These are phyloP conservation scores for Heteromormyrus szaboi DNA, from an alignment of 2,797 vertebrate genomes.

Conservation along the genomic window DNA sequence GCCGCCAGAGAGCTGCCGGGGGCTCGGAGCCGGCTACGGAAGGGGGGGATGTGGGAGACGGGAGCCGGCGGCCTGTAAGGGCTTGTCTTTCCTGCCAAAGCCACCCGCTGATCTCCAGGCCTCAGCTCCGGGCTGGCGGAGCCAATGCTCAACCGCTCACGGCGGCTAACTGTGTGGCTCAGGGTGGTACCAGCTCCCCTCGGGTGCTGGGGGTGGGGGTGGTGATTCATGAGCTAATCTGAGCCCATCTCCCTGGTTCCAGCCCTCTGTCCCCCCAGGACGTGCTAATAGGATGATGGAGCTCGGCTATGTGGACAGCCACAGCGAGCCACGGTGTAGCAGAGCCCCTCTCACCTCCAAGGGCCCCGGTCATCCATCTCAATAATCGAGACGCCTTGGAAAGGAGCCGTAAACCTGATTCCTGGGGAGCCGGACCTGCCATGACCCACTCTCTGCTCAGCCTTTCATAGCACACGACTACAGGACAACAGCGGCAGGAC, in stretches of 20 bases:
- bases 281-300: conserved; percentile 75
- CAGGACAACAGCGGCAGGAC: background rate
- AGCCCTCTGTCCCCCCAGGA: conserved; percentile 48
- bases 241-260: conserved; percentile 53
- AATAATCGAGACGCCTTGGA: conserved; percentile 42
- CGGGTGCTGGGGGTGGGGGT: conserved; percentile 38
- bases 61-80: background rate
- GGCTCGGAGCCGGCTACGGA: background rate
- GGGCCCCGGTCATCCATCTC: conserved; percentile 58
- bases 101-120: background rate
- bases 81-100: background rate
- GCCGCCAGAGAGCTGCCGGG: background rate
- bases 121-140: background rate
- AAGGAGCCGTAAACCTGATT: conserved; percentile 22
- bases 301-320: conserved; percentile 47
- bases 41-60: background rate
- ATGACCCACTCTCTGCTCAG: background rate
- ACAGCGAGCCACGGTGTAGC: conserved; percentile 47
- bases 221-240: conserved; percentile 73
- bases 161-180: conserved; percentile 16
- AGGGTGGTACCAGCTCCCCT: conserved; percentile 32
- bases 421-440: background rate
- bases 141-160: background rate
- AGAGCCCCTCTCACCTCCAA: conserved; percentile 45
- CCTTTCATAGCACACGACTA: background rate